Conservation (phyloP, 2,113 vertebrate genomes). For the Proterorhinus semilunaris region DNA sequence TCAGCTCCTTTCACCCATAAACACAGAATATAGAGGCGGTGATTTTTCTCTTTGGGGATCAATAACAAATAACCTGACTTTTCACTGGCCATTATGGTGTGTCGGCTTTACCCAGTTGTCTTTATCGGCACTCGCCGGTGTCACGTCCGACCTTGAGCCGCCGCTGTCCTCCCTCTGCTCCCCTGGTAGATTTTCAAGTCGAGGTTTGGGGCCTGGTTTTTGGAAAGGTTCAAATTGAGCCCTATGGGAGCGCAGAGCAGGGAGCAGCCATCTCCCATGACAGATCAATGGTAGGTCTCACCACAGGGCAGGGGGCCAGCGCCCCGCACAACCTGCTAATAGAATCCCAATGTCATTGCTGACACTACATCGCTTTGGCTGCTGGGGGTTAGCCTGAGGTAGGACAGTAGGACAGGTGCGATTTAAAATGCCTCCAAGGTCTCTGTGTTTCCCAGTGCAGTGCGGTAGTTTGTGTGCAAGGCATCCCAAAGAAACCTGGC, state of each 20-base stretch:
- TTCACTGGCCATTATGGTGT: slow-evolving; percentile 74
- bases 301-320: slow-evolving; percentile 74
- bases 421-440: slow-evolving; percentile 48
- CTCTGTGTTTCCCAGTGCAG: slow-evolving; percentile 23
- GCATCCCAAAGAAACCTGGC: background rate
- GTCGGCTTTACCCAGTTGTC: slow-evolving; percentile 59
- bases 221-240: slow-evolving; percentile 74
- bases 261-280: slow-evolving; percentile 79
- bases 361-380: slow-evolving; percentile 69
- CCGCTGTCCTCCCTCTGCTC: slow-evolving; percentile 33
- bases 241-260: slow-evolving; percentile 64
- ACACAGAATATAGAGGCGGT: slow-evolving; percentile 69
- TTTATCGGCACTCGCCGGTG: slow-evolving; percentile 62
- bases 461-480: background rate
- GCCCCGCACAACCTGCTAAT: slow-evolving; percentile 74
- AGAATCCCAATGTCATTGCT: slow-evolving; percentile 80
- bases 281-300: slow-evolving; percentile 81
- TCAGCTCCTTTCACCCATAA: slow-evolving; percentile 49
- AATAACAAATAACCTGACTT: slow-evolving; percentile 80
- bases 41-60: slow-evolving; percentile 79
- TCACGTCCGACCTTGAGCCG: slow-evolving; percentile 72
- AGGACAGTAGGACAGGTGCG: slow-evolving; percentile 52
- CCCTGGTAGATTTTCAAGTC: slow-evolving; percentile 62
- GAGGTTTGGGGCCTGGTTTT: slow-evolving; percentile 61
- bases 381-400: slow-evolving; percentile 64